These are phyloP conservation scores for Cuniculus paca DNA, from an alignment of 2,797 vertebrate species.

Conservation along the genomic window DNA sequence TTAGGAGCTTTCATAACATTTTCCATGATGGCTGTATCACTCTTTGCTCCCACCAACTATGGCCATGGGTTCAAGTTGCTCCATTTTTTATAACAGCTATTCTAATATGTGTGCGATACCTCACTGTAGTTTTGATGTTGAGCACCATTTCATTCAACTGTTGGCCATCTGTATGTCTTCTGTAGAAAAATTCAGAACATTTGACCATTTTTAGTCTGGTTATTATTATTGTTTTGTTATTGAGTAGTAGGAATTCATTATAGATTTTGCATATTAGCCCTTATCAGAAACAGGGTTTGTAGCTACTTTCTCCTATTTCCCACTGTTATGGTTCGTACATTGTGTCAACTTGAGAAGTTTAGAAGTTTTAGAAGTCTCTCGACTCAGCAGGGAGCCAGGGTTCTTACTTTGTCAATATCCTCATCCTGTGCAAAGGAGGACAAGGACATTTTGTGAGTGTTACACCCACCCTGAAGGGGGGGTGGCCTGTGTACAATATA, in stretches of 20 bases:
- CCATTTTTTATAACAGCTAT: neutral
- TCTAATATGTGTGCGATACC: neutral
- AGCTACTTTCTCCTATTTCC: neutral
- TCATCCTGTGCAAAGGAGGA: too few relatives aligned
- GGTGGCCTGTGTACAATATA: too few relatives aligned
- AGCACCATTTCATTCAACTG: neutral
- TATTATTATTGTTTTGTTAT: neutral
- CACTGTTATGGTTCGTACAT: too few relatives aligned
- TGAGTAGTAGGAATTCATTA: neutral
- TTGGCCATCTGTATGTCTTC: neutral
- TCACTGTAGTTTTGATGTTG: neutral
- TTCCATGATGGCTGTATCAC: neutral
- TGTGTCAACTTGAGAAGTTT: too few relatives aligned
- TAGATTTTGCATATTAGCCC: neutral
- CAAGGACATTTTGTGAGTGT: too few relatives aligned
- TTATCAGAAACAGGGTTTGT: neutral
- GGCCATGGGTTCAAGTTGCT: neutral
- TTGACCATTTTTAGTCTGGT: neutral
- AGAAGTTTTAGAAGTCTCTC: too few relatives aligned
- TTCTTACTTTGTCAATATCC: too few relatives aligned
- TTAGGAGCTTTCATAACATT: neutral
- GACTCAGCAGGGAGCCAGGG: too few relatives aligned
- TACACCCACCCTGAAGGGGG: too few relatives aligned
- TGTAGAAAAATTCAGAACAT: neutral
- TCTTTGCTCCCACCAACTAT: neutral